Conservation (phyloP, 2,888 invertebrate species). For the Macrophya alboannulata region DNA sequence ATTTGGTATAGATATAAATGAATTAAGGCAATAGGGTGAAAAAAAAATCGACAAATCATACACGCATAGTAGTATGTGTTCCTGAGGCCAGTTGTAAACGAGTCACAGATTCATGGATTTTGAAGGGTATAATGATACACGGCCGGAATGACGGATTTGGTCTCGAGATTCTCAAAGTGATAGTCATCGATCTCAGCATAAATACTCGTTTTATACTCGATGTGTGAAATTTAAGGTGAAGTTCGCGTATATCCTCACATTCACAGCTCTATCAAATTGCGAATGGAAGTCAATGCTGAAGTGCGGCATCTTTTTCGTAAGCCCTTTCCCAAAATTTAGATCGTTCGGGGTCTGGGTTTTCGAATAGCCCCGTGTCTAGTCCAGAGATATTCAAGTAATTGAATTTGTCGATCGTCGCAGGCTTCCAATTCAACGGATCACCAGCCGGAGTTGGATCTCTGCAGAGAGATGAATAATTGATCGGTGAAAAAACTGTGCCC, state of each 20-base stretch:
- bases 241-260: not conserved
- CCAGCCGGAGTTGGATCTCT: conserved; percentile 81
- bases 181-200: not conserved
- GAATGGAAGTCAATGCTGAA: not conserved
- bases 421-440: conserved; percentile 70
- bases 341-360: not conserved
- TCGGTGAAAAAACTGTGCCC: not conserved
- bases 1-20: too few relatives aligned
- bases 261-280: not conserved
- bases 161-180: not conserved
- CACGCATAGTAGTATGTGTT: too few relatives aligned
- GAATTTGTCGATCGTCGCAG: not conserved
- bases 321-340: not conserved
- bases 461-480: conserved; percentile 37
- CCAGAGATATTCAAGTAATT: conserved; percentile 13
- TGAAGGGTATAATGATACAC: not conserved
- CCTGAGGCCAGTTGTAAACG: not conserved
- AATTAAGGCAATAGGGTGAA: too few relatives aligned
- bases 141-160: not conserved
- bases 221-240: not conserved
- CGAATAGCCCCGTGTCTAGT: not conserved
- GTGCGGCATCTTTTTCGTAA: not conserved
- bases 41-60: too few relatives aligned
- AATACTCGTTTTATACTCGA: not conserved
- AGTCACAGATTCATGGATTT: not conserved